Evolutionary conservation across 1,140 invertebrate genomes (phyloP).

Genomic region (Artemia franciscana): DNA sequence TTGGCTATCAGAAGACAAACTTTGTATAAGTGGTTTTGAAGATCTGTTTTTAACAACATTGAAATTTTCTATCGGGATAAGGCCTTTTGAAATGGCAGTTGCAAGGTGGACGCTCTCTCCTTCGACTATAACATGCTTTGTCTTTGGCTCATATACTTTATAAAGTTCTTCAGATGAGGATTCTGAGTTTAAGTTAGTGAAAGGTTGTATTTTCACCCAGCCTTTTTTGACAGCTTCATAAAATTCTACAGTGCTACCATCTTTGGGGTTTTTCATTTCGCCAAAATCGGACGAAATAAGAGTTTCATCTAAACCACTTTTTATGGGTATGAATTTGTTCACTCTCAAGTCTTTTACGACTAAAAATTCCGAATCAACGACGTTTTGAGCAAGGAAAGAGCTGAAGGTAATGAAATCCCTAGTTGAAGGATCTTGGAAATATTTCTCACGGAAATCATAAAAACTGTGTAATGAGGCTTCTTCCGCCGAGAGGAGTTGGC

Average conservation of each 20-base stretch:
- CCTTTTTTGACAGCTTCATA: conserved; percentile 52
- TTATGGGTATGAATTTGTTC: conserved; percentile 37
- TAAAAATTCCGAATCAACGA: conserved; percentile 47
- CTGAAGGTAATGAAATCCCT: conserved; percentile 45
- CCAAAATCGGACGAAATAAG: conserved; percentile 49
- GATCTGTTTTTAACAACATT: too few species aligned
- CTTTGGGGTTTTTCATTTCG: conserved; percentile 56
- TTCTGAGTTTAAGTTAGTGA: too few species aligned
- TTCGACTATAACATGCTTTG: conserved; percentile 10
- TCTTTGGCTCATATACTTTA: too few species aligned
- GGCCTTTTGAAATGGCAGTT: background rate
- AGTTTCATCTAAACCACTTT: conserved; percentile 42
- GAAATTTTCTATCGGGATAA: background rate
- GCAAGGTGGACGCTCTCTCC: conserved; percentile 6
- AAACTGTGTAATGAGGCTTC: conserved; percentile 18
- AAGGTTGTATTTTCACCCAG: too few species aligned
- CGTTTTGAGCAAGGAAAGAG: conserved; percentile 42
- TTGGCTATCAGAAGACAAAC: too few species aligned
- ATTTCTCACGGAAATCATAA: conserved; percentile 42
- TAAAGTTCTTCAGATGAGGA: too few species aligned
- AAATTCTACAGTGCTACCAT: conserved; percentile 51
- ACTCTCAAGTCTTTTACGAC: conserved; percentile 48
- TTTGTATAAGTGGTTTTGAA: too few species aligned
- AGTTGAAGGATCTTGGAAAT: conserved; percentile 52
- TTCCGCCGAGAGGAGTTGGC: background rate